Evolutionary conservation across 2,888 invertebrate species (phyloP).

Genomic region (Ochlodes sylvanus): DNA sequence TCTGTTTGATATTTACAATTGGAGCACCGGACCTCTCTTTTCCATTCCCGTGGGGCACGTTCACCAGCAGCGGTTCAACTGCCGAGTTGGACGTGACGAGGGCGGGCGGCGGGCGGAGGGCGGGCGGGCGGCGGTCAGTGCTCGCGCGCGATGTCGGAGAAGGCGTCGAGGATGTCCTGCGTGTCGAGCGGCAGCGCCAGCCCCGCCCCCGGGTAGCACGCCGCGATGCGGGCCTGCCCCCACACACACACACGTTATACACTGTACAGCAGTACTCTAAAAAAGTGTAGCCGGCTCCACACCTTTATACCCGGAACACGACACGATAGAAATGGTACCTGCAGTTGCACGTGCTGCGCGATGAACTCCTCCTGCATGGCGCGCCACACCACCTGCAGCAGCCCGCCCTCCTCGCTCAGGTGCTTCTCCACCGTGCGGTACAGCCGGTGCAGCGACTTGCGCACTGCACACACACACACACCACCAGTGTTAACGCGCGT

Average conservation of each 20-base stretch:
- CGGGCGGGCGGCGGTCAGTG: constrained; percentile 84
- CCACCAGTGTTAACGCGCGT: no score
- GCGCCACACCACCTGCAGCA: constrained; percentile 98
- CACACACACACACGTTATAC: not conserved
- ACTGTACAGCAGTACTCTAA: no score
- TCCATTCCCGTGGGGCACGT: no score
- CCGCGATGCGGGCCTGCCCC: constrained; percentile 94
- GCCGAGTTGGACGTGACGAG: no score
- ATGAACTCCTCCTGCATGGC: constrained; percentile 99
- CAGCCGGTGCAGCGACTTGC: constrained; percentile 95
- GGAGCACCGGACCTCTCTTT: no score
- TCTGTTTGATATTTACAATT: no score
- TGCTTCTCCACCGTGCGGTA: constrained; percentile 99
- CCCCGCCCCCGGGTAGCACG: constrained; percentile 98
- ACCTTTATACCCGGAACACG: no score
- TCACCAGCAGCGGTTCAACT: no score
- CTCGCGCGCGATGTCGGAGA: constrained; percentile 98
- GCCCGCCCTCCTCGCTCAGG: constrained; percentile 96
- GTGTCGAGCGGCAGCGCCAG: constrained; percentile 97
- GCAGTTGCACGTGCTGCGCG: constrained; percentile 94
- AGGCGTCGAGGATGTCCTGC: constrained; percentile 97
- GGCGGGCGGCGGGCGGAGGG: no score
- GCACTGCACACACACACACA: constrained; percentile 90
- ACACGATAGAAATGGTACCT: no score
- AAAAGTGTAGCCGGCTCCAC: no score